Conservation (phyloP, 2,113 vertebrate species). For the Climacteris rufus region DNA sequence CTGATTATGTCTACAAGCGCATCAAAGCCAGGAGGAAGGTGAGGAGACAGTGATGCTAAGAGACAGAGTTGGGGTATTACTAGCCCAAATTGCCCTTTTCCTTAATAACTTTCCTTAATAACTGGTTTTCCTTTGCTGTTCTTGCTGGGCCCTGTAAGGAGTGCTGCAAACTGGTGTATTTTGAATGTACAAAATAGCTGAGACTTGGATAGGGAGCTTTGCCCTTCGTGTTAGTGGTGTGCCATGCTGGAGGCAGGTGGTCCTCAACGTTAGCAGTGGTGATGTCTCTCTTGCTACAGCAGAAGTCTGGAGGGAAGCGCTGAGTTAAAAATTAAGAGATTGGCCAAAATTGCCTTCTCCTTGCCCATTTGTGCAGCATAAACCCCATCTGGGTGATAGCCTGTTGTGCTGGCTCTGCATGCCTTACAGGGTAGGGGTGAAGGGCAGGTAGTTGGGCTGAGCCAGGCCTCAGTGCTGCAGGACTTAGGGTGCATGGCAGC, state of each 20-base stretch:
- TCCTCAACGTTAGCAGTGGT: not conserved
- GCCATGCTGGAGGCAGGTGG: not conserved
- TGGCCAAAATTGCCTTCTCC: not conserved
- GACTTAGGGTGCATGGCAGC: accelerated
- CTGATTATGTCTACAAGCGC: constrained; percentile 95
- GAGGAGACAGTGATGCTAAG: not conserved
- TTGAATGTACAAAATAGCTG: not conserved
- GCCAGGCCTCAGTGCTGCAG: not conserved
- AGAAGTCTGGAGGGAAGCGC: not conserved
- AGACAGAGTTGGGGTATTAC: not conserved
- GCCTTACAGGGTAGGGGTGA: not conserved
- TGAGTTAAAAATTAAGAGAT: not conserved
- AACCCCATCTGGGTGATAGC: not conserved
- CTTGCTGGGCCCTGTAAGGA: not conserved
- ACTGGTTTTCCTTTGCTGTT: not conserved
- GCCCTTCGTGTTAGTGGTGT: not conserved
- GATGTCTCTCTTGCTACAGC: not conserved
- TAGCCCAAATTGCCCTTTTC: not conserved
- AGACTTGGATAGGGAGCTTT: not conserved
- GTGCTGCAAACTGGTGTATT: not conserved
- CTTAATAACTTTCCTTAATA: not conserved
- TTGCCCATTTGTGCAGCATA: not conserved
- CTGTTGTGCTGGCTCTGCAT: not conserved
- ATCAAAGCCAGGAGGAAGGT: constrained; percentile 97
- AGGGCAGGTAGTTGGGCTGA: not conserved